These are phyloP conservation scores for Melitaea cinxia DNA, from an alignment of 1,140 invertebrate genomes.

Conservation along the genomic window DNA sequence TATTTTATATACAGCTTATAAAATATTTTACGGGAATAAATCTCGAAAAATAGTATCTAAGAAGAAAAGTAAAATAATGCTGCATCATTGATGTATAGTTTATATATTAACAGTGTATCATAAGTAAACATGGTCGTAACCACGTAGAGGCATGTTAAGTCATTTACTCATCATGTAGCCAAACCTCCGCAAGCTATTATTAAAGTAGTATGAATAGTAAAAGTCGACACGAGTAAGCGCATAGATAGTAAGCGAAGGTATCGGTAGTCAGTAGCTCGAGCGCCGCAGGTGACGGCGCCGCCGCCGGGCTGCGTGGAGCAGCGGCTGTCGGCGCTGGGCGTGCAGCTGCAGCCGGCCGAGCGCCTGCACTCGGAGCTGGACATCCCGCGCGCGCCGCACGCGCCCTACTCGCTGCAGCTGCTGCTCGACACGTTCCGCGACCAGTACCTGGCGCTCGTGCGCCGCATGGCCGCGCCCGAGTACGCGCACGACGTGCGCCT, in stretches of 20 bases:
- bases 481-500: constrained; percentile 88
- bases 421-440: constrained; percentile 91
- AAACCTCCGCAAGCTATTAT: too few species aligned
- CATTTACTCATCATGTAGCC: too few species aligned
- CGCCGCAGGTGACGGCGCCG: constrained; percentile 79
- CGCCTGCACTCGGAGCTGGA: constrained; percentile 90
- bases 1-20: too few species aligned
- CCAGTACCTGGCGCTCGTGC: constrained; percentile 91
- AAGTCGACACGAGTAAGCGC: too few species aligned
- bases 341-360: constrained; percentile 82
- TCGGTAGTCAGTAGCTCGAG: background rate
- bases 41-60: too few species aligned
- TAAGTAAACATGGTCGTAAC: too few species aligned
- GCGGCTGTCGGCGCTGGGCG: constrained; percentile 89
- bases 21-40: too few species aligned
- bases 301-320: constrained; percentile 95
- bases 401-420: constrained; percentile 93
- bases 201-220: too few species aligned
- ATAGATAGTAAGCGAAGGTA: background rate
- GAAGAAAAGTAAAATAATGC: too few species aligned
- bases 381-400: constrained; percentile 88
- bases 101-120: too few species aligned
- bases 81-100: too few species aligned
- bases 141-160: too few species aligned
- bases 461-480: constrained; percentile 89